A percentile compares a stretch with the other conserved stretches of the same genome.
Evolutionary conservation across 2,888 invertebrate species (phyloP).

Genomic region (Selenia dentaria): DNA sequence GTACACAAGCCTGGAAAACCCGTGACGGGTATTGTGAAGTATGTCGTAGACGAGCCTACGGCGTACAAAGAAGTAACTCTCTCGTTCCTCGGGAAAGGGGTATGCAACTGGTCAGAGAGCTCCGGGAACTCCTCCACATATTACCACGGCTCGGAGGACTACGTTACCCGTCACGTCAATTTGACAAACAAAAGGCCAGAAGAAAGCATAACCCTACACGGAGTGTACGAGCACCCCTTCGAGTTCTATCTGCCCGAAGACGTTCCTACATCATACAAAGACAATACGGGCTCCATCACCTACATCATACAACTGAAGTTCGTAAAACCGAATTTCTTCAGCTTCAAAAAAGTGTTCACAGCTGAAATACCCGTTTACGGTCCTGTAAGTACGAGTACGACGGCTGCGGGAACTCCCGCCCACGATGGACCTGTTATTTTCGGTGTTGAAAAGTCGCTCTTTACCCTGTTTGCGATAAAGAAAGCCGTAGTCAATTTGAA

Average conservation of each 20-base stretch:
- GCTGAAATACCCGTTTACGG: constrained; percentile 26
- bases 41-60: constrained; percentile 31
- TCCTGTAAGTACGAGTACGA: background rate
- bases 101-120: constrained; percentile 25
- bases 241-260: constrained; percentile 25
- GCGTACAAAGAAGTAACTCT: constrained; percentile 31
- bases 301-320: constrained; percentile 22
- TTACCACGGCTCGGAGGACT: constrained; percentile 19
- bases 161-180: constrained; percentile 4
- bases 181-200: constrained; percentile 9
- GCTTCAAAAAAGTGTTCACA: constrained; percentile 17
- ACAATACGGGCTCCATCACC: constrained; percentile 15
- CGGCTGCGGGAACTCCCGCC: background rate
- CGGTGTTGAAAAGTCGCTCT: constrained; percentile 24
- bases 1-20: constrained; percentile 32
- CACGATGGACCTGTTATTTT: constrained; percentile 22
- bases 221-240: constrained; percentile 27
- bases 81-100: constrained; percentile 37
- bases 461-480: constrained; percentile 9
- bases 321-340: constrained; percentile 18
- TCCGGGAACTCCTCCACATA: background rate
- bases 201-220: constrained; percentile 6
- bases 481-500: constrained; percentile 21
- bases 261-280: constrained; percentile 24
- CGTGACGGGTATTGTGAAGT: constrained; percentile 37